Evolutionary conservation across 2,113 vertebrate species (phyloP), one percentile per base, ranked within the genome.

Genomic region (Sapajus apella): DNA sequence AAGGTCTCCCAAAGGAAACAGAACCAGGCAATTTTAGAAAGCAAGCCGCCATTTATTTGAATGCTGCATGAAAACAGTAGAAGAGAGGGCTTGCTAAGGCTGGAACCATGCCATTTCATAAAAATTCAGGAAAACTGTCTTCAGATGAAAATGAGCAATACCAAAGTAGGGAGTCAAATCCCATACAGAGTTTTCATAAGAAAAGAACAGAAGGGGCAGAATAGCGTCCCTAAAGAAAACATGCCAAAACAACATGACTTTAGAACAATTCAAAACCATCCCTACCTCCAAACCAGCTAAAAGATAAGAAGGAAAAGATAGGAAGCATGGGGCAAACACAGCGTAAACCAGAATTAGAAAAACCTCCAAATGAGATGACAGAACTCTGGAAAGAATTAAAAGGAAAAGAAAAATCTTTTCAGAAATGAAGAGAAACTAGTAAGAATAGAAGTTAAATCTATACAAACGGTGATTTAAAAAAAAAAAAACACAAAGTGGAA

Each of bases 311-410:
- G 56, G 77, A 96, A 95, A 88, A 25, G 11, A 56, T 47, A 56
- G 0, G 52, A 82, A 89, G 68, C 17, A 9, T 8, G 18, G 25
- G 2, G 9, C 52, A 17, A 0, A 1, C 9, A n/a, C 9, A 40
- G 27, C 37, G 27, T 23, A 55, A 82, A 56, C 47, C 50, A 89
- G 82, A 93, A 68, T 89, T 68, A 47, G 75, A 58, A 86, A 75
- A 56, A 52, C 56, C 88, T 73, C 55, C 13, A 89, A 73, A 52
- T 8, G 35, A 79, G n/a, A 17, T 72, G 73, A 61, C 32, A 80
- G 79, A 90, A 30, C 25, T 92, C 35, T 21, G 76, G 37, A 82
- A 76, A 83, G 56, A 55, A 56, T 85, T 50, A 37, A 35, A 58
- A 50, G 18, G 43, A 37, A 35, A 58, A 50, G 18, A 68, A 47